Percentiles rank a stretch among this genome's conserved stretches.
phyloP scores from a whole-genome alignment of 2,113 vertebrate genomes.

The Istiophorus platypterus region DNA sequence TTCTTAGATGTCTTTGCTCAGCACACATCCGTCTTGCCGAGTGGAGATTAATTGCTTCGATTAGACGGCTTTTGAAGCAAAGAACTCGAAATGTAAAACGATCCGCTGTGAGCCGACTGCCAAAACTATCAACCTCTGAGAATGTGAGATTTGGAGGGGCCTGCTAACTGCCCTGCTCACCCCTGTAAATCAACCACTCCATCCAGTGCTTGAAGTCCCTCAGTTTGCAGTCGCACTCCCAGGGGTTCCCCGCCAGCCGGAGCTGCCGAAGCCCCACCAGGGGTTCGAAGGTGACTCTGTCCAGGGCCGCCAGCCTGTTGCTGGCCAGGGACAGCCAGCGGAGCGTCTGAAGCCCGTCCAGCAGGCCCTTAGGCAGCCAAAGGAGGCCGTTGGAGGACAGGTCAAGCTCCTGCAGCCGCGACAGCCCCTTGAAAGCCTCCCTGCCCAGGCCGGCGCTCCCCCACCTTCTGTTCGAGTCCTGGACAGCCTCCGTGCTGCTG shows the following conservation, averaged over 20 bases:
- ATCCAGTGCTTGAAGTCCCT: constrained; percentile 96
- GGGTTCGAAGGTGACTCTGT: constrained; percentile 90
- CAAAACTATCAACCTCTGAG: constrained; percentile 12
- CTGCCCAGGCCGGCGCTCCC: constrained; percentile 82
- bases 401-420: constrained; percentile 88
- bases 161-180: constrained; percentile 76
- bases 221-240: constrained; percentile 94
- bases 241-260: constrained; percentile 91
- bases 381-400: constrained; percentile 90
- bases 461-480: constrained; percentile 85
- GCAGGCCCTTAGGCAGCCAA: constrained; percentile 88
- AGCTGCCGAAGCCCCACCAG: constrained; percentile 88
- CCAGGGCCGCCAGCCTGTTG: constrained; percentile 89
- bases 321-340: constrained; percentile 90
- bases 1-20: constrained; percentile 47
- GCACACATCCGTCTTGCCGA: constrained; percentile 40
- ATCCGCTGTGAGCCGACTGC: constrained; percentile 15
- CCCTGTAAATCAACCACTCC: constrained; percentile 95
- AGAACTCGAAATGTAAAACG: constrained; percentile 28
- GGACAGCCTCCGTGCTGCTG: constrained; percentile 82
- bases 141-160: constrained; percentile 29
- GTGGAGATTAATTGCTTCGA: constrained; percentile 50
- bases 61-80: constrained; percentile 49
- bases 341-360: constrained; percentile 88
- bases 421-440: constrained; percentile 86